Base-by-base conservation (phyloP, 2,888 invertebrate species). In the Patella caerulea region DNA sequence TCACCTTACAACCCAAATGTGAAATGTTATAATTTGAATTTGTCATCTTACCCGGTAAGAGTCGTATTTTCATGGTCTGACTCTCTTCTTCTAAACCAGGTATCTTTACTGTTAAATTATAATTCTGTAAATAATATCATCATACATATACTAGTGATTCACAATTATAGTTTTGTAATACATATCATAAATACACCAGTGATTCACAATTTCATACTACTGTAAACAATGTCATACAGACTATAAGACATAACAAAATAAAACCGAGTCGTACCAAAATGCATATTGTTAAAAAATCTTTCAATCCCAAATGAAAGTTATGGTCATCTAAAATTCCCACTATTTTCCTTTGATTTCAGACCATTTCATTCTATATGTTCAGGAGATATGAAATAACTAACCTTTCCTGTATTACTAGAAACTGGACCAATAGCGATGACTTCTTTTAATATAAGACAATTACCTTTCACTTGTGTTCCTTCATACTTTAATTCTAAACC, bases 11-110 rank as follows among this genome's bases (percentile, higher is more conserved):
- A 45, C 34, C 5, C 5, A 45, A 45, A 45, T 5, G 17, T 55
- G 17, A 52, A 65, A 65, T 65, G 55, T 24, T 56, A 17, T 55
- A 2, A 34, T 19, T 56, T 24, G 65, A 15, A 24, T n/a, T 5
- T 56, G 17, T 70, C 19, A n/a, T n/a, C 59, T 75, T 82, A 90
- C 90, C 91, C 82, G 91, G 91, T 55, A 91, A 79, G 7, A 91
- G 81, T 14, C 91, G 83, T 7, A 91, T 90, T 82, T 91, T 91
- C 78, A 91, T 73, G 5, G 85, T 85, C 77, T 90, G 90, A 15
- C 87, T 78, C 29, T 84, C 81, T 45, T 88, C 86, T 45, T 85
- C 86, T 75, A 91, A 82, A 5, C 86, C 89, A 14, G 88, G 86
- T 1, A 91, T 83, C 34, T 83, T 86, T 0, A 91, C 88, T 12